Conservation (phyloP, 2,797 vertebrate genomes). For the Orestias chungarensis region DNA sequence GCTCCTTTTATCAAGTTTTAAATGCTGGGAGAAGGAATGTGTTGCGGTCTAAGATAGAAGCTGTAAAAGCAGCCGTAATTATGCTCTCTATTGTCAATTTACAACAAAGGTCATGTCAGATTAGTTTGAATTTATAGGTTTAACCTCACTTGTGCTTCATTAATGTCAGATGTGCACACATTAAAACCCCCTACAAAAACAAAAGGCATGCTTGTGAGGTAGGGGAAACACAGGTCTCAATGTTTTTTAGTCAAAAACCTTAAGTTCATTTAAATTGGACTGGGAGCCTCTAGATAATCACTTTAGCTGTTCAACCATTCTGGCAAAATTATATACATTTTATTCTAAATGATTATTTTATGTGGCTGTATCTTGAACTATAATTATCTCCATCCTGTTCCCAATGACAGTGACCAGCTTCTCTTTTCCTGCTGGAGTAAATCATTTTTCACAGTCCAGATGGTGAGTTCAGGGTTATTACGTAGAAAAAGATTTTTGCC, state of each 20-base stretch:
- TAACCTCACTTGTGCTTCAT: not conserved
- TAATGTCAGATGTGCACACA: too few relatives aligned
- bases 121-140: not conserved
- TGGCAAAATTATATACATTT: not conserved
- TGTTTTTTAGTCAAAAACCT: not conserved
- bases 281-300: not conserved
- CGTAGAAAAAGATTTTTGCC: too few relatives aligned
- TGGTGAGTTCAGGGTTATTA: too few relatives aligned
- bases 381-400: too few relatives aligned
- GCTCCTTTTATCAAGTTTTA: not conserved
- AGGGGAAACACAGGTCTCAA: not conserved
- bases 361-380: not conserved
- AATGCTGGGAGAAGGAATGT: not conserved
- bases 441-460: too few relatives aligned
- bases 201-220: not conserved
- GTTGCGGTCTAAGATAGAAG: not conserved
- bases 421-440: too few relatives aligned
- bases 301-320: not conserved
- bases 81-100: not conserved
- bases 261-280: not conserved
- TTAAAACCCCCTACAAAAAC: too few relatives aligned
- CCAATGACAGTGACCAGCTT: too few relatives aligned
- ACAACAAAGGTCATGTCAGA: not conserved
- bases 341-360: not conserved
- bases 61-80: not conserved